Conservation (phyloP, 2,888 invertebrate genomes). For the Diploptera punctata region DNA sequence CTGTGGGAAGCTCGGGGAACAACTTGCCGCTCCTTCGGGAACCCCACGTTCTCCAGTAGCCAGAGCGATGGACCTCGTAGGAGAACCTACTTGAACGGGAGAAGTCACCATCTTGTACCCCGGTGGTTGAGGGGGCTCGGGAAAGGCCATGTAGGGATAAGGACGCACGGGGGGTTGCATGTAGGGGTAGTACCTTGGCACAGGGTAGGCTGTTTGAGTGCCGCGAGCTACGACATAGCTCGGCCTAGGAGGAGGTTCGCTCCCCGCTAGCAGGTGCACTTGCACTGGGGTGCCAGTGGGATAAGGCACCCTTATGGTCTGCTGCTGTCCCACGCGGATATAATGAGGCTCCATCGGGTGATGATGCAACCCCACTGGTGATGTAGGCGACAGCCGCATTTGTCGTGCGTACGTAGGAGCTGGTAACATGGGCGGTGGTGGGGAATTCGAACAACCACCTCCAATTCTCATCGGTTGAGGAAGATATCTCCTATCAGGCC, state of each 20-base stretch:
- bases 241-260: slow-evolving; percentile 25
- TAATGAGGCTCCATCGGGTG: slow-evolving; percentile 24
- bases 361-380: slow-evolving; percentile 10
- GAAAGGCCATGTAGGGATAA: too few species aligned
- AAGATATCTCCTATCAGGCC: slow-evolving; percentile 56
- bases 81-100: background rate
- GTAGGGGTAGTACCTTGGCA: slow-evolving; percentile 25
- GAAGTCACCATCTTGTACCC: slow-evolving; percentile 10
- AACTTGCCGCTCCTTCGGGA: slow-evolving; percentile 73
- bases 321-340: slow-evolving; percentile 51
- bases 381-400: slow-evolving; percentile 43
- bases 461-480: slow-evolving; percentile 37
- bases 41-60: slow-evolving; percentile 68
- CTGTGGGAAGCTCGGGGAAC: slow-evolving; percentile 50
- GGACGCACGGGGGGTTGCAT: background rate
- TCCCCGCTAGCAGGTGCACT: slow-evolving; percentile 49
- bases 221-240: slow-evolving; percentile 48
- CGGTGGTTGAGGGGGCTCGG: background rate
- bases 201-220: slow-evolving; percentile 46
- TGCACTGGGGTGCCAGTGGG: slow-evolving; percentile 53
- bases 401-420: slow-evolving; percentile 23
- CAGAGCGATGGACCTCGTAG: background rate
- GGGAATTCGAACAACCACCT: slow-evolving; percentile 33
- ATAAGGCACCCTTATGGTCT: slow-evolving; percentile 58
- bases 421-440: background rate